Conservation (phyloP, 2,797 vertebrate genomes). For the Ctenochaetus hawaiiensis region DNA sequence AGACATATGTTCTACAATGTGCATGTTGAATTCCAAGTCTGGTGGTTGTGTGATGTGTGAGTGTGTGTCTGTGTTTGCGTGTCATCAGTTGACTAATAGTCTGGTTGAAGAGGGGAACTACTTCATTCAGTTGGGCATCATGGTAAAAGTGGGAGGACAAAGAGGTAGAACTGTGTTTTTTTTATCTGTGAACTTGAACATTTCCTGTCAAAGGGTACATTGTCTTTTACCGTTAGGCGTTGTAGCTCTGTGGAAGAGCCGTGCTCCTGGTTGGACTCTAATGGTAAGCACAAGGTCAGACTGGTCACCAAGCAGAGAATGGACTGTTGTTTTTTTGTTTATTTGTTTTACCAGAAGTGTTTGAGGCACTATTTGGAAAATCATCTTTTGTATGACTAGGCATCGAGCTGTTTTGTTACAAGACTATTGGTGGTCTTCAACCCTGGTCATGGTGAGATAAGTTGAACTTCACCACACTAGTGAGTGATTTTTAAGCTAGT, state of each 20-base stretch:
- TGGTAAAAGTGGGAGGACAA: constrained; percentile 53
- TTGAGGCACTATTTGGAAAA: constrained; percentile 38
- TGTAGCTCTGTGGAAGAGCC: constrained; percentile 84
- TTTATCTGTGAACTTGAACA: constrained; percentile 75
- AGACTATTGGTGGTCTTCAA: constrained; percentile 75
- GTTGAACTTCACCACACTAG: constrained; percentile 31
- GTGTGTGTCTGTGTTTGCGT: constrained; percentile 63
- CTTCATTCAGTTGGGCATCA: constrained; percentile 50
- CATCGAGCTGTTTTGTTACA: constrained; percentile 44
- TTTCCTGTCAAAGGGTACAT: constrained; percentile 81
- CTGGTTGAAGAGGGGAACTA: constrained; percentile 45
- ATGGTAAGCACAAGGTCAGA: constrained; percentile 88
- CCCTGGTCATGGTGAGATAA: constrained; percentile 79
- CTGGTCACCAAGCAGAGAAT: constrained; percentile 63
- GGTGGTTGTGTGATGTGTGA: constrained; percentile 63
- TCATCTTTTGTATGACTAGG: constrained; percentile 52
- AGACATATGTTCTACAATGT: constrained; percentile 21
- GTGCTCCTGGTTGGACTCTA: constrained; percentile 80
- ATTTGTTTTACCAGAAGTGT: constrained; percentile 35
- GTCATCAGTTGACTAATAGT: constrained; percentile 66
- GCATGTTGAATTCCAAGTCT: constrained; percentile 62
- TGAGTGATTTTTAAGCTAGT: constrained; percentile 34
- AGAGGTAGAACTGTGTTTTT: constrained; percentile 58
- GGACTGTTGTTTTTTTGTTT: constrained; percentile 10
- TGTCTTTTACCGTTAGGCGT: constrained; percentile 83